Evolutionary conservation across 2,797 vertebrate genomes (phyloP), one percentile per base, ranked within the genome.

Genomic region (Pelochelys cantorii): DNA sequence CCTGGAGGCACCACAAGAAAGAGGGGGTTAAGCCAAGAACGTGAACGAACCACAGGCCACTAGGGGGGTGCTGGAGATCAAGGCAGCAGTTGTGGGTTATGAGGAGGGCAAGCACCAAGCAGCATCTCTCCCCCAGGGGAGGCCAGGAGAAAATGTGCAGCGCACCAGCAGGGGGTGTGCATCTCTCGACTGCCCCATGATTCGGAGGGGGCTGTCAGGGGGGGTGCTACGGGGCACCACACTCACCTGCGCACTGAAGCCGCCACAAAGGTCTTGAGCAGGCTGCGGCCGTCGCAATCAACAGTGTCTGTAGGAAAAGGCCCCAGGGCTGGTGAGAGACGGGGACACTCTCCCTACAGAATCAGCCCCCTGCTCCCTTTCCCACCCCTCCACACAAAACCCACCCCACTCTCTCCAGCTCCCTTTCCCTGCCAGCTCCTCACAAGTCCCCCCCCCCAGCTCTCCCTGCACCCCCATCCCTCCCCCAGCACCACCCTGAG

Each of bases 231-330:
- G 31, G 60, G 60, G 14, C 13, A 7, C 5, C 11, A 3, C 83
- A 80, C 91, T 90, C 95, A 98, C 98, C 98, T 98, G 90, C 91
- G 97, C 34, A 98, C 37, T 0, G 98, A 97, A 53, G 98, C 97
- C 53, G 90, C 97, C 74, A 98, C 97, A 62, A 98, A 98, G 95
- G 98, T 98, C 93, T 96, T 97, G 34, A 98, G 95, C 85, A 99
- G 96, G 59, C 93, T 90, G 57, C 98, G 97, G 68, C 98, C 98
- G 82, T 94, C 97, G 87, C 94, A 98, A 90, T 54, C 65, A 23
- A 91, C 92, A 4, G 96, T 95, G 96, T 99, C 98, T 99, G 85
- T 52, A 62, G 86, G 25, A 29, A 79, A 29, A 42, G 25, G 11
- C 11, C 68, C 5, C 27, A 1, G 14, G 29, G 34, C 12, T 29